Conservation (phyloP, 2,888 invertebrate species). For the Baronia brevicornis region DNA sequence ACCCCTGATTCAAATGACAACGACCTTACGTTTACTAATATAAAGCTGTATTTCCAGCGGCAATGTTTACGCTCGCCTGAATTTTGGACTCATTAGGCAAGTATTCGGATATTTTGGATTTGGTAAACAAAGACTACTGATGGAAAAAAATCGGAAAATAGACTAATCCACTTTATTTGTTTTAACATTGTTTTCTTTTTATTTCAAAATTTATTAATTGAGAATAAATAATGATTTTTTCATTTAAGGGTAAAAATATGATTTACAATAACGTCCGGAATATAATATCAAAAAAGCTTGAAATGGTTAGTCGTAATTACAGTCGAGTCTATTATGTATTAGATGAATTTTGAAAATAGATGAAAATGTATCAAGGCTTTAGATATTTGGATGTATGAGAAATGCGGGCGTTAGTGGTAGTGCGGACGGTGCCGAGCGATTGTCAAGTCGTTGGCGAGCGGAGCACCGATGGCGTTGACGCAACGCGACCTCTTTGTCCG, state of each 20-base stretch:
- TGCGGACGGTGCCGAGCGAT: conserved; percentile 25
- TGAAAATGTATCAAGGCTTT: conserved; percentile 53
- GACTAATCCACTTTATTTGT: conserved; percentile 18
- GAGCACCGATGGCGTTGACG: conserved; percentile 50
- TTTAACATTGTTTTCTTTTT: conserved; percentile 2
- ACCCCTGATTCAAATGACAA: conserved; percentile 34
- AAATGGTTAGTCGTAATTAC: conserved; percentile 1
- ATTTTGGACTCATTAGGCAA: conserved; percentile 64
- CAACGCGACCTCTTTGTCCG: conserved; percentile 72
- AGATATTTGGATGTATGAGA: conserved; percentile 47
- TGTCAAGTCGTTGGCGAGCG: conserved; percentile 25
- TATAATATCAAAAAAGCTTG: not conserved
- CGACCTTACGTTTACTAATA: conserved; percentile 35
- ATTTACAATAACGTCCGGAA: not conserved
- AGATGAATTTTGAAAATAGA: conserved; percentile 35
- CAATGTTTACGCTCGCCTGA: conserved; percentile 31
- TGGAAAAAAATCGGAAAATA: conserved; percentile 37
- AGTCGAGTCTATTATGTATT: conserved; percentile 6
- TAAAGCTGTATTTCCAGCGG: conserved; percentile 36
- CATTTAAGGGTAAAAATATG: conserved; percentile 1
- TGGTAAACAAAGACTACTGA: conserved; percentile 53
- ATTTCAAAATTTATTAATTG: not conserved
- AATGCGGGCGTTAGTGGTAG: conserved; percentile 36
- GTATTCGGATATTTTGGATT: conserved; percentile 61
- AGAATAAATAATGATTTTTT: not conserved